Evolutionary conservation across 2,113 vertebrate species (phyloP).

Genomic region (Peromyscus maniculatus): DNA sequence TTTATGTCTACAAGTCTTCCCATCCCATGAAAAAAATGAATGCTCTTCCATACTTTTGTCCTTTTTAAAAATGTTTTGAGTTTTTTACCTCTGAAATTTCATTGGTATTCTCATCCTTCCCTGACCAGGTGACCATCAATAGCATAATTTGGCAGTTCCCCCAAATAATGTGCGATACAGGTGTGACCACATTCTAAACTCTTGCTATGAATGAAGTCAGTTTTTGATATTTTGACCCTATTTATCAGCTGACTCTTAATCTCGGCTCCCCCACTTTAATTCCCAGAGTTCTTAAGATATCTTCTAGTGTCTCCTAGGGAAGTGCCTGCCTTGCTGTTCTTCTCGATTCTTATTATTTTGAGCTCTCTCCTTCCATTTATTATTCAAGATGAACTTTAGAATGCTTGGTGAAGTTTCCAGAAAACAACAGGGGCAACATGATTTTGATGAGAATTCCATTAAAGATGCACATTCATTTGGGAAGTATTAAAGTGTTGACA

Average conservation of each 20-base stretch:
- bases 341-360: background rate
- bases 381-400: constrained; percentile 64
- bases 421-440: constrained; percentile 57
- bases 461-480: constrained; percentile 45
- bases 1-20: background rate
- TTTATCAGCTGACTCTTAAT: background rate
- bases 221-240: background rate
- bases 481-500: background rate
- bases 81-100: constrained; percentile 14
- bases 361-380: constrained; percentile 29
- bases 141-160: background rate
- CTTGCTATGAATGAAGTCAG: background rate
- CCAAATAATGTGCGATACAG: background rate
- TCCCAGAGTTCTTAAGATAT: background rate
- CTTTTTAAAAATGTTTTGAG: background rate
- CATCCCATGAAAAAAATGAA: background rate
- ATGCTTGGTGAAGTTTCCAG: constrained; percentile 53
- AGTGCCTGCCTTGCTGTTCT: constrained; percentile 18
- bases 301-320: background rate
- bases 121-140: background rate
- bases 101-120: background rate
- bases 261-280: background rate
- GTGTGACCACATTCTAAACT: background rate
- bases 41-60: background rate
- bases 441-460: constrained; percentile 42